These are phyloP conservation scores for Hypolimnas misippus DNA, from an alignment of 2,888 invertebrate species.

Conservation along the genomic window DNA sequence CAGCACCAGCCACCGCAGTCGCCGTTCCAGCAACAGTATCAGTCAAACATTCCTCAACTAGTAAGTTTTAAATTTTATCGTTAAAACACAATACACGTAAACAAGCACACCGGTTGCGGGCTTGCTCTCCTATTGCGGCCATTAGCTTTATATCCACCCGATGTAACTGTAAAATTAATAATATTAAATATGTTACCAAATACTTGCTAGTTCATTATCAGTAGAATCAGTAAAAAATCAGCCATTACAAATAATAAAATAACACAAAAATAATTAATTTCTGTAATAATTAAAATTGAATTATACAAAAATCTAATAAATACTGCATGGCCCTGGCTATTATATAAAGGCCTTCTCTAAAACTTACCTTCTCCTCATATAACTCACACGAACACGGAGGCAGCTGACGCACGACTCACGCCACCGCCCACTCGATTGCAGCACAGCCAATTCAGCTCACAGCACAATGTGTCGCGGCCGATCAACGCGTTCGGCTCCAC, in stretches of 20 bases:
- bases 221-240: background rate
- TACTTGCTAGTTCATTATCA: too few species aligned
- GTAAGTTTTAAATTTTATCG: constrained; percentile 58
- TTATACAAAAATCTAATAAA: too few species aligned
- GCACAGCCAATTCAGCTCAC: constrained; percentile 83
- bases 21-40: constrained; percentile 72
- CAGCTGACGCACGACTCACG: constrained; percentile 33
- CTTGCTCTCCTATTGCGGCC: constrained; percentile 18
- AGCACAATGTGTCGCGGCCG: constrained; percentile 77
- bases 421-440: constrained; percentile 53
- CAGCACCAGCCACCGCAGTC: constrained; percentile 70
- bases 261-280: background rate
- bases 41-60: constrained; percentile 81
- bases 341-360: background rate
- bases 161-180: background rate
- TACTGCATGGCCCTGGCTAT: background rate
- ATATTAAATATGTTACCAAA: too few species aligned
- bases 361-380: background rate
- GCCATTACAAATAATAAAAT: background rate
- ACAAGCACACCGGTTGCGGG: constrained; percentile 26
- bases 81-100: constrained; percentile 9
- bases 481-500: constrained; percentile 75
- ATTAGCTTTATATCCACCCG: constrained; percentile 21
- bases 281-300: background rate
- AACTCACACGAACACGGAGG: background rate